Evolutionary conservation across 2,888 invertebrate genomes (phyloP).

Genomic region (Myopa tessellatipennis): DNA sequence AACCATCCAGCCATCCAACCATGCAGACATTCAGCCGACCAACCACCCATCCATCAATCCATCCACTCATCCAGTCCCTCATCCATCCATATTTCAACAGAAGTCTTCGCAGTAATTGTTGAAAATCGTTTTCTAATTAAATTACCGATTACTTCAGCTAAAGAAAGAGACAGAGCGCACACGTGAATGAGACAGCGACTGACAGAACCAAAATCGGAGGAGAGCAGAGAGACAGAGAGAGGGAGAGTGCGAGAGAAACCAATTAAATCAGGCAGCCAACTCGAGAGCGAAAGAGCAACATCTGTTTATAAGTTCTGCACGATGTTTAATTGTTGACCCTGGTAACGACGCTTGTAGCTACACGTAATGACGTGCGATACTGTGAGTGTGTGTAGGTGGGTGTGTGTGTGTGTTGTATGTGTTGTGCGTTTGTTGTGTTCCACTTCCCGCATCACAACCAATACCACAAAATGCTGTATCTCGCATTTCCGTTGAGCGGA

Average conservation of each 20-base stretch:
- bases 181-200: not conserved
- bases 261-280: not conserved
- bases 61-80: not conserved
- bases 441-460: not conserved
- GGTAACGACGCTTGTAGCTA: not conserved
- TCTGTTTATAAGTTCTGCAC: not conserved
- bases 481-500: not conserved
- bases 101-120: constrained; percentile 14
- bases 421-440: not conserved
- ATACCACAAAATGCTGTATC: not conserved
- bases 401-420: not conserved
- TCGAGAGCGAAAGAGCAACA: not conserved
- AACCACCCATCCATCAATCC: not conserved
- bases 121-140: constrained; percentile 37
- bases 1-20: not conserved
- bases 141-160: constrained; percentile 20
- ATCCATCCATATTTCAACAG: not conserved
- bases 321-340: constrained; percentile 9
- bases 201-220: not conserved
- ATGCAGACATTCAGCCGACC: no score
- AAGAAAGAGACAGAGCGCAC: not conserved
- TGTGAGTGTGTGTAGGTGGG: not conserved
- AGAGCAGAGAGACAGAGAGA: not conserved
- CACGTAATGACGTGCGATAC: not conserved
- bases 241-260: not conserved